Conservation (phyloP, 2,797 vertebrate species). For the Argya squamiceps region DNA sequence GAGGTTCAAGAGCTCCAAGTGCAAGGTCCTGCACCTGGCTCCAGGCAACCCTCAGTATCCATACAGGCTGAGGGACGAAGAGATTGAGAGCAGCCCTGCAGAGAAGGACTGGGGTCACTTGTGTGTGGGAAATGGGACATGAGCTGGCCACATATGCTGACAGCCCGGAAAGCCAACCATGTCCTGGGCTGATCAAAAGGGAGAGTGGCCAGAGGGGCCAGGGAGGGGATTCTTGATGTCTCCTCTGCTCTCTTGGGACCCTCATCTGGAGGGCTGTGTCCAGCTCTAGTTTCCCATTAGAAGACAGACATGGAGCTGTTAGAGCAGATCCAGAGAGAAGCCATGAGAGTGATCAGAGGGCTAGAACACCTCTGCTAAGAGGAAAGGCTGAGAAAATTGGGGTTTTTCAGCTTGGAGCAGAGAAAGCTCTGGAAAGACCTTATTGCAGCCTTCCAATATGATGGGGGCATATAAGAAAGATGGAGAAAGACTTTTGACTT, state of each 20-base stretch:
- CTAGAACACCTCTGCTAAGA: not conserved
- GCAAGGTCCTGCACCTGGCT: not conserved
- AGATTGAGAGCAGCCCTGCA: not conserved
- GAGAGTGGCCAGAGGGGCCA: not conserved
- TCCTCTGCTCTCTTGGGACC: not conserved
- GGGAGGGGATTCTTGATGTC: not conserved
- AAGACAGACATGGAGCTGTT: not conserved
- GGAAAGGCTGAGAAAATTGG: not conserved
- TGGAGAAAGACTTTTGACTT: no score
- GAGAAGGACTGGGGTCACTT: not conserved
- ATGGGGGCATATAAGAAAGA: not conserved
- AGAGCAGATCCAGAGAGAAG: not conserved
- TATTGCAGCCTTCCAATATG: not conserved
- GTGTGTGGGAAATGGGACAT: rapidly evolving
- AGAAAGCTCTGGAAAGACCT: not conserved
- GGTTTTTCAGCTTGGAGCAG: not conserved
- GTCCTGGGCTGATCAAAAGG: not conserved
- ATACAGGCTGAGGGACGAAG: not conserved
- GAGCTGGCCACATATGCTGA: not conserved
- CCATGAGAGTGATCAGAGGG: not conserved
- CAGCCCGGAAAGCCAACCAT: not conserved
- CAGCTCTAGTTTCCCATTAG: not conserved
- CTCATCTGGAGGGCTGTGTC: not conserved
- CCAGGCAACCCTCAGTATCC: not conserved
- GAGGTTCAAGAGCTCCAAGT: not conserved